Evolutionary conservation across 2,888 invertebrate genomes (phyloP).

Genomic region (Elmis aenea): DNA sequence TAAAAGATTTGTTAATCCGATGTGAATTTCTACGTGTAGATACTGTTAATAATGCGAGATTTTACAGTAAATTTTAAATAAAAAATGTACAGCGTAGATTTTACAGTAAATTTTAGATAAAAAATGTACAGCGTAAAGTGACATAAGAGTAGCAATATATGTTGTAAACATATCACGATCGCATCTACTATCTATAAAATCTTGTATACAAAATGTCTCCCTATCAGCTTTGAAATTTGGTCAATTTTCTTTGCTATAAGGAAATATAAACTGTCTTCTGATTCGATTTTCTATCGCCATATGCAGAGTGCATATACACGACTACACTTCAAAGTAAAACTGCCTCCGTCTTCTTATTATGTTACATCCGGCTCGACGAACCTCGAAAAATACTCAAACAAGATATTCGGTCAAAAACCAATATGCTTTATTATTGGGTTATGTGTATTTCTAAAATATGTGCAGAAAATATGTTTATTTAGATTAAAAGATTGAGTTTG

Average conservation of each 20-base stretch:
- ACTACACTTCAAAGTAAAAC: conserved; percentile 33
- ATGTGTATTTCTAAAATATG: background rate
- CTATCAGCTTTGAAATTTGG: conserved; percentile 36
- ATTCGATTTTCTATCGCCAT: conserved; percentile 43
- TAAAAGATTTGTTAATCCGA: too few species aligned
- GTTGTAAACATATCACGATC: too few species aligned
- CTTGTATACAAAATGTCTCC: too few species aligned
- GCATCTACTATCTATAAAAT: too few species aligned
- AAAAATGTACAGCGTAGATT: too few species aligned
- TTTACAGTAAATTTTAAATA: too few species aligned
- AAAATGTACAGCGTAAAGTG: too few species aligned
- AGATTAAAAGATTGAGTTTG: too few species aligned
- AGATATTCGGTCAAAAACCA: conserved; percentile 27
- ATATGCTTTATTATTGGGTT: background rate
- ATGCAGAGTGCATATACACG: conserved; percentile 35
- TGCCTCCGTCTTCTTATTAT: conserved; percentile 31
- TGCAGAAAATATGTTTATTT: background rate
- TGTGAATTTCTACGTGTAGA: too few species aligned
- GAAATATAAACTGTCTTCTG: conserved; percentile 41
- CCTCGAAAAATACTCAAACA: conserved; percentile 31
- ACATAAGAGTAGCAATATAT: too few species aligned
- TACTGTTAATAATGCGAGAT: too few species aligned
- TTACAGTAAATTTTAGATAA: too few species aligned
- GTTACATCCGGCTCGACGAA: conserved; percentile 31
- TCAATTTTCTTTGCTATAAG: conserved; percentile 36